Conservation (phyloP, 2,113 vertebrate genomes). For the Coracopsis vasa region DNA sequence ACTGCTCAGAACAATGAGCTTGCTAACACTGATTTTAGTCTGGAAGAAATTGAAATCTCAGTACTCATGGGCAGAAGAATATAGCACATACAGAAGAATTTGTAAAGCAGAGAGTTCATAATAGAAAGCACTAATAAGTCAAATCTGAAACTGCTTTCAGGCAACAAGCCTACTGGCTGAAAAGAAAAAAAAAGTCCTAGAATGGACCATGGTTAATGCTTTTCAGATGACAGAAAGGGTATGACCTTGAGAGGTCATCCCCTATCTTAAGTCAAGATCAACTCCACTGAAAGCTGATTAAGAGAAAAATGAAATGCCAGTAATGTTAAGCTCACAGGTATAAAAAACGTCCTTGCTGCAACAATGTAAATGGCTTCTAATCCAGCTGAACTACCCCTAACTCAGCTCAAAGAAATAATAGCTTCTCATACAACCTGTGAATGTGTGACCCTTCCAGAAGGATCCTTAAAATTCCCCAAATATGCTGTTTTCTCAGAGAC, state of each 20-base stretch:
- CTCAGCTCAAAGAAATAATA: background rate
- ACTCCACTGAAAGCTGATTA: slow-evolving; percentile 41
- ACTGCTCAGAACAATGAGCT: background rate
- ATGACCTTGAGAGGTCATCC: slow-evolving; percentile 56
- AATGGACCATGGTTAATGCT: background rate
- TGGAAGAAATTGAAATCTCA: background rate
- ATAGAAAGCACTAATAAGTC: background rate
- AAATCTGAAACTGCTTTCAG: background rate
- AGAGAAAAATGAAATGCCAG: slow-evolving; percentile 50
- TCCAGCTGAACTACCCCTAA: background rate
- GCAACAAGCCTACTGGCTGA: background rate
- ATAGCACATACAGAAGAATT: background rate
- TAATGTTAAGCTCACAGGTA: slow-evolving; percentile 28
- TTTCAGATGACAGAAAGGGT: slow-evolving; percentile 56
- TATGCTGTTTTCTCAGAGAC: background rate
- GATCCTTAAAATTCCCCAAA: background rate
- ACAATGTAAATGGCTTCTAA: background rate
- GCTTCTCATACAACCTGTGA: background rate
- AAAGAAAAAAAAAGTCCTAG: background rate
- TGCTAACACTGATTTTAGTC: background rate
- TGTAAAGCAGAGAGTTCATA: background rate
- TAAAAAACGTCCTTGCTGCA: slow-evolving; percentile 12
- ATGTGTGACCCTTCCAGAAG: background rate
- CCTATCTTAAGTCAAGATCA: slow-evolving; percentile 58
- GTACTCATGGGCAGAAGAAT: background rate